phyloP scores from a whole-genome alignment of 2,888 invertebrate species.

The Bedellia somnulentella region DNA sequence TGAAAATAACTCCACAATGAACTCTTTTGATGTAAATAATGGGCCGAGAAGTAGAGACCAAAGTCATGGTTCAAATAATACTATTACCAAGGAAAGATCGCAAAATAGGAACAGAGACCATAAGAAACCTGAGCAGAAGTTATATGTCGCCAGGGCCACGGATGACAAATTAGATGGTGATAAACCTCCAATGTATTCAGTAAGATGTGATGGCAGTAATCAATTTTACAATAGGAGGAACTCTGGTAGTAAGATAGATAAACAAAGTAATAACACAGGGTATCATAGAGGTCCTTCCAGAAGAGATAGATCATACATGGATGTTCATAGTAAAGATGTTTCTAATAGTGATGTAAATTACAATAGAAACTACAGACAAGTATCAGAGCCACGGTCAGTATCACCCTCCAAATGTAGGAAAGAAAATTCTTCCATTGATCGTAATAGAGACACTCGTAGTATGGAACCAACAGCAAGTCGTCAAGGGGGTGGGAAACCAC shows the following conservation, averaged over 20 bases:
- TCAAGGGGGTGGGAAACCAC: conserved; percentile 63
- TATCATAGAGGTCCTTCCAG: conserved; percentile 28
- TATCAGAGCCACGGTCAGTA: conserved; percentile 67
- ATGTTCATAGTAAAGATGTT: conserved; percentile 28
- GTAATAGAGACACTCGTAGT: conserved; percentile 69
- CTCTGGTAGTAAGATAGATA: conserved; percentile 28
- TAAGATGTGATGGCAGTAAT: conserved; percentile 43
- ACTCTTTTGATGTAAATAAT: conserved; percentile 35
- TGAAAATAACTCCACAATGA: conserved; percentile 60
- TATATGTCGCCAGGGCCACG: conserved; percentile 40
- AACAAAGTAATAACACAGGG: conserved; percentile 26
- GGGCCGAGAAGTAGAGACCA: conserved; percentile 25
- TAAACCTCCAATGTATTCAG: conserved; percentile 26
- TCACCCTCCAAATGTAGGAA: conserved; percentile 38
- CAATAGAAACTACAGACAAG: conserved; percentile 52
- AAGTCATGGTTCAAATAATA: conserved; percentile 39
- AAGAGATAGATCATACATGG: conserved; percentile 33
- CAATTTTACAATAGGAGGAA: conserved; percentile 37
- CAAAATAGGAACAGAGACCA: conserved; percentile 24
- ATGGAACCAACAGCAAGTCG: conserved; percentile 64
- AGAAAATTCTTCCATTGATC: conserved; percentile 43
- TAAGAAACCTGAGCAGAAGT: conserved; percentile 46
- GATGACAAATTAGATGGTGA: conserved; percentile 31
- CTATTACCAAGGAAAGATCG: conserved; percentile 29
- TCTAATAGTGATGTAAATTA: conserved; percentile 37